Base-by-base conservation (phyloP, 2,888 invertebrate species). In the Synanthedon formicaeformis region DNA sequence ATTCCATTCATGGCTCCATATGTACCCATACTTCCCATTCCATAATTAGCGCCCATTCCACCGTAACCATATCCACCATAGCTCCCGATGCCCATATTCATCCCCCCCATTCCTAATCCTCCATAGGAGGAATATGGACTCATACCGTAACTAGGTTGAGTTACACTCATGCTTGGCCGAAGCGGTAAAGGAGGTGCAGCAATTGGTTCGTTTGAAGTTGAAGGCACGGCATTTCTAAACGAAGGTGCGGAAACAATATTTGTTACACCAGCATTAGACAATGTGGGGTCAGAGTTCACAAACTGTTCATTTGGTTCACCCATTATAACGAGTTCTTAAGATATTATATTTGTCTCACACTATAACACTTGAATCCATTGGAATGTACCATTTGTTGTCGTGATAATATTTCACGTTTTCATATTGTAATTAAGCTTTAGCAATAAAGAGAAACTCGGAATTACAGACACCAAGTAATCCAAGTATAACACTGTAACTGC, bases 301-400 rank as follows among this genome's bases (percentile, higher is more conserved):
- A 69, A 78, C 54, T 75, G 67, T 58, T 75, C 73, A 4, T 62
- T 56, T 64, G 75, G 70, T 59, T 79, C 81, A 72, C 74, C 78
- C 86, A 86, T 86, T 58, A 54, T 57, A 51, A 45, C 8, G 45
- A n/a, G 12, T 45, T 45, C n/a, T 45, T 8, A 34, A 34, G 6
- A 34, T 34, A 23, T 23, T 23, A 34, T 34, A 8, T 2, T 34
- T 10, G 34, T 10, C 10, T 34, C 34, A 10, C 10, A 34, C 34
- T 5, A 10, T 34, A 34, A 10, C 34, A 34, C 10, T 34, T 34
- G 34, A 34, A 34, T 34, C 34, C 34, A 34, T 34, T 34, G 34
- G 10, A 5, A 10, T 34, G 34, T 34, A 34, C 2, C 34, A 10
- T 34, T 34, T 10, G 34, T 34, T 34, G 34, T 10, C 10, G 34